Percentiles rank a stretch among this genome's conserved stretches.
These are phyloP conservation scores for Spilarctia lutea DNA, from an alignment of 2,888 invertebrate genomes.

Conservation along the genomic window DNA sequence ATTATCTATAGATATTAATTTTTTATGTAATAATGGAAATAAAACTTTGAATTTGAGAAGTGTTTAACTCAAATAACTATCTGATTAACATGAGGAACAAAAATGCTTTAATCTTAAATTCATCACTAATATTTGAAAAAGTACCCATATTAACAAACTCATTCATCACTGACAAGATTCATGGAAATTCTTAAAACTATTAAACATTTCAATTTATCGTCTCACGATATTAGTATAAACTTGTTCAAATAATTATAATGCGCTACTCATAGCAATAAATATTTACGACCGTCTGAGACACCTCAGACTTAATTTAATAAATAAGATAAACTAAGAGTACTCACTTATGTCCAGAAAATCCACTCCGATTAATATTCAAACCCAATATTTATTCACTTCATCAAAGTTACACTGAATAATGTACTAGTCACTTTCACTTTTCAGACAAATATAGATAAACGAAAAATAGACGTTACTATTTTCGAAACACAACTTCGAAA, in stretches of 20 bases:
- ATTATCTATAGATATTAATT: background rate
- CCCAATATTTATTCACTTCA: constrained; percentile 28
- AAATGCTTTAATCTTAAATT: background rate
- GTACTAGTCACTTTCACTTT: constrained; percentile 51
- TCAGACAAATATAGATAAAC: constrained; percentile 47
- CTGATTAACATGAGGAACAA: background rate
- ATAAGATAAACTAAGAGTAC: constrained; percentile 36
- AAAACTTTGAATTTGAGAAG: background rate
- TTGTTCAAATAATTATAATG: background rate
- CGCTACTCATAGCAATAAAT: background rate
- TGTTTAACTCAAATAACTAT: background rate
- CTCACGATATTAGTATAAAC: background rate
- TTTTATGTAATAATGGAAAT: background rate
- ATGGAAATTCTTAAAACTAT: background rate
- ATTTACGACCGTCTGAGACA: background rate
- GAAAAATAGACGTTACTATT: constrained; percentile 66
- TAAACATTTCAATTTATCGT: too few species aligned
- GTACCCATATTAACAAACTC: background rate
- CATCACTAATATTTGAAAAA: background rate
- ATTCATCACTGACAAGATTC: background rate
- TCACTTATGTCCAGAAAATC: constrained; percentile 53
- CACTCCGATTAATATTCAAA: constrained; percentile 35
- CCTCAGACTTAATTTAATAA: constrained; percentile 16
- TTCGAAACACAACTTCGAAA: constrained; percentile 65
- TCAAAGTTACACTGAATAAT: constrained; percentile 52